These are phyloP conservation scores for Cisticola juncidis DNA, from an alignment of 2,113 vertebrate species.

Conservation along the genomic window DNA sequence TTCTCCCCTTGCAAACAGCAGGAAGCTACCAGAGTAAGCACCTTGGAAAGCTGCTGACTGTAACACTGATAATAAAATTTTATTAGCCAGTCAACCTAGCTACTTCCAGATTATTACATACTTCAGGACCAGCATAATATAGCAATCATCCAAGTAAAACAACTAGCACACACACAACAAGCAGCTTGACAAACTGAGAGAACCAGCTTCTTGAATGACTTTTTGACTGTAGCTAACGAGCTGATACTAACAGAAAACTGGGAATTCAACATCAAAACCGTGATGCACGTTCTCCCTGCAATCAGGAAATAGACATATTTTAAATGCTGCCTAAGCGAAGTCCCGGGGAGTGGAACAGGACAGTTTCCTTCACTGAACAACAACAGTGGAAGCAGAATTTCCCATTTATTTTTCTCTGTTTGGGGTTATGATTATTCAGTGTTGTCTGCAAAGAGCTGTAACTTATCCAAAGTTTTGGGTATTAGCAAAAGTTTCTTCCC, in stretches of 20 bases:
- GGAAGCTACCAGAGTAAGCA: background rate
- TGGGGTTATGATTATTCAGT: background rate
- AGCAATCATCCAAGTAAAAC: background rate
- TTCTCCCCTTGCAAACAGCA: background rate
- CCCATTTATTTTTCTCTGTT: background rate
- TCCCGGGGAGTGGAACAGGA: background rate
- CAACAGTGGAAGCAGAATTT: background rate
- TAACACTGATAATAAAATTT: background rate
- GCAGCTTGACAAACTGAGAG: background rate
- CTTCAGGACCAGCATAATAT: background rate
- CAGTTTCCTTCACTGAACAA: background rate
- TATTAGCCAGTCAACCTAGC: background rate
- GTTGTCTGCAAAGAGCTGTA: background rate
- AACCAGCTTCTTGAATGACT: background rate
- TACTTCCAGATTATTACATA: background rate
- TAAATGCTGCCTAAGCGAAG: rapidly evolving
- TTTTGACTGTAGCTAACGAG: background rate
- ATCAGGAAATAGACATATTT: background rate
- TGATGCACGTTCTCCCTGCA: background rate
- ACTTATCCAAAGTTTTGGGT: background rate
- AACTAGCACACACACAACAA: background rate
- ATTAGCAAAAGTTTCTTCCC: background rate
- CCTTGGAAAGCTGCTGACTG: background rate
- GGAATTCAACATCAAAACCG: background rate
- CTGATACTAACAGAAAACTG: background rate